Evolutionary conservation across 2,797 vertebrate genomes (phyloP).

Genomic region (Fistularia commersonii): DNA sequence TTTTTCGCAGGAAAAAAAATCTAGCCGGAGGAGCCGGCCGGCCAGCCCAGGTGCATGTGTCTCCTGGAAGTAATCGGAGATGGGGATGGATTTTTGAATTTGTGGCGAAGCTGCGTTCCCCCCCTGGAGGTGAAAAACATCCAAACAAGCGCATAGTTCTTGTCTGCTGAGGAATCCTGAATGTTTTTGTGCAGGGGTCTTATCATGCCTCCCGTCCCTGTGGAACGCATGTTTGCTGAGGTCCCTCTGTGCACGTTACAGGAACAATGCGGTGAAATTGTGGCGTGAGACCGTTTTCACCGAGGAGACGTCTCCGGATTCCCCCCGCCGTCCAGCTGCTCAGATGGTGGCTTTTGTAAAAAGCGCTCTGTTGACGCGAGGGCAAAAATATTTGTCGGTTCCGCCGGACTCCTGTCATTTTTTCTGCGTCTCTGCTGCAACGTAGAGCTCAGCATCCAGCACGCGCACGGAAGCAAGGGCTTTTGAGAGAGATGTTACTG

Average conservation of each 20-base stretch:
- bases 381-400: background rate
- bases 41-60: constrained; percentile 34
- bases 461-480: too few relatives aligned
- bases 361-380: background rate
- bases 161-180: constrained; percentile 40
- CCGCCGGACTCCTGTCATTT: too few relatives aligned
- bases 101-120: background rate
- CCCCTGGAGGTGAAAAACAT: constrained; percentile 16
- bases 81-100: too few relatives aligned
- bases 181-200: constrained; percentile 33
- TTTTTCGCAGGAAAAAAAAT: constrained; percentile 9
- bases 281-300: constrained; percentile 31
- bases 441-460: too few relatives aligned
- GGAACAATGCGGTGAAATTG: constrained; percentile 37
- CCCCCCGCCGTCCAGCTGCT: constrained; percentile 52
- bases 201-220: constrained; percentile 30
- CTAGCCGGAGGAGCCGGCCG: constrained; percentile 13
- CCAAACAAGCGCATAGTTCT: too few relatives aligned
- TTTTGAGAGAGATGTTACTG: too few relatives aligned
- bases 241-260: constrained; percentile 15
- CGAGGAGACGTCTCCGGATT: constrained; percentile 50
- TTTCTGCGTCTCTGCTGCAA: too few relatives aligned
- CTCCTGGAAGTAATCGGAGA: too few relatives aligned
- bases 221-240: constrained; percentile 13
- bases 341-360: too few relatives aligned